A percentile compares a stretch with the other conserved stretches of the same genome.
phyloP scores from a whole-genome alignment of 2,888 invertebrate genomes.

The Gortyna flavago region DNA sequence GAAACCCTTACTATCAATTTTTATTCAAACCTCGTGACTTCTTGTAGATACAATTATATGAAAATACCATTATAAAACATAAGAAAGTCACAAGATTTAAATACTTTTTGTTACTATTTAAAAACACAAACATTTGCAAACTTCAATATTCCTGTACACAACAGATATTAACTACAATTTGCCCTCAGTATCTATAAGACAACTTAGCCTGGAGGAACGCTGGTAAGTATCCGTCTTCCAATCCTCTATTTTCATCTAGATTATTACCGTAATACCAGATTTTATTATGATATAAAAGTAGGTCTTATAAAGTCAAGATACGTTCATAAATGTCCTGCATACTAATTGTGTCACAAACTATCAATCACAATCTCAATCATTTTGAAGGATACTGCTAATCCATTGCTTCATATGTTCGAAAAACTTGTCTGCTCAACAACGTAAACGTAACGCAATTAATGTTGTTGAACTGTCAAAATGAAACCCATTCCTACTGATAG shows the following conservation, averaged over 20 bases:
- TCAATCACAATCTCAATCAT: too few species aligned
- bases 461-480: too few species aligned
- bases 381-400: too few species aligned
- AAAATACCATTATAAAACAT: not conserved
- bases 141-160: conserved; percentile 14
- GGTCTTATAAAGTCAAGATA: not conserved
- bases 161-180: not conserved
- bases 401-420: too few species aligned
- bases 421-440: too few species aligned
- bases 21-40: conserved; percentile 12
- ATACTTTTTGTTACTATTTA: not conserved
- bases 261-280: not conserved
- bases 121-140: not conserved
- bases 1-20: not conserved
- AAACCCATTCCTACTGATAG: too few species aligned
- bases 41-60: not conserved
- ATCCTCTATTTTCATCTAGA: not conserved
- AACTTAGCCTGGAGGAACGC: not conserved
- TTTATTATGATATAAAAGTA: not conserved
- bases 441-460: too few species aligned
- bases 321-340: not conserved
- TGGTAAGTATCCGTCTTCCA: not conserved
- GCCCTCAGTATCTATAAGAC: too few species aligned
- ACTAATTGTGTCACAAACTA: too few species aligned
- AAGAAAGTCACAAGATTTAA: not conserved